phyloP scores from a whole-genome alignment of 2,113 vertebrate genomes.

The Epinephelus cyanopodus region DNA sequence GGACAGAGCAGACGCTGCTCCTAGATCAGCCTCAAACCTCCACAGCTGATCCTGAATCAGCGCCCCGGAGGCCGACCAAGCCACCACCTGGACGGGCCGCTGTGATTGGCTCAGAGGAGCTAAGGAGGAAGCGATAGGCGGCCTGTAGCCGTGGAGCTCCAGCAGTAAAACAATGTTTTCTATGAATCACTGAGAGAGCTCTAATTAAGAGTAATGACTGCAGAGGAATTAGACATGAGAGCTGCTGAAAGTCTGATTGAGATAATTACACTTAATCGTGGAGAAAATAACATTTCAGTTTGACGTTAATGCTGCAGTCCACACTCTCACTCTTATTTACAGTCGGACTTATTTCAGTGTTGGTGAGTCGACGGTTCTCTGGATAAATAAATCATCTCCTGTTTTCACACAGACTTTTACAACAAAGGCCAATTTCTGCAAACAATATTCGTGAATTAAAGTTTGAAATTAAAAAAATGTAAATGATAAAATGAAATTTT shows the following conservation, averaged over 20 bases:
- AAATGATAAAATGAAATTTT: too few relatives aligned
- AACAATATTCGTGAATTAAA: too few relatives aligned
- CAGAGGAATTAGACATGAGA: neutral
- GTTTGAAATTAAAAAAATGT: too few relatives aligned
- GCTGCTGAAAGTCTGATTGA: constrained; percentile 51
- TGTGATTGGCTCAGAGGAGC: constrained; percentile 75
- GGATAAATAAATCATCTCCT: neutral
- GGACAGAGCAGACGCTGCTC: constrained; percentile 10
- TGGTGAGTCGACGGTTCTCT: neutral
- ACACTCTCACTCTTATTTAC: constrained; percentile 1
- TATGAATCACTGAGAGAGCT: constrained; percentile 72
- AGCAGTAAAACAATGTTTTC: constrained; percentile 64
- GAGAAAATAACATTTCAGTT: constrained; percentile 51
- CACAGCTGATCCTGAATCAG: constrained; percentile 56
- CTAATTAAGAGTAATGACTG: constrained; percentile 63
- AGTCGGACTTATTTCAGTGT: neutral
- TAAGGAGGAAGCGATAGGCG: constrained; percentile 36
- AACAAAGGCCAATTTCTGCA: too few relatives aligned
- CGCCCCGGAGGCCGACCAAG: constrained; percentile 14
- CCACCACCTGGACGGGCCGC: constrained; percentile 76
- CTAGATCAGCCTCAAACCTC: constrained; percentile 34
- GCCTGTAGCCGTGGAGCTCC: constrained; percentile 34
- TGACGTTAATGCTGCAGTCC: neutral
- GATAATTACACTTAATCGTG: constrained; percentile 69
- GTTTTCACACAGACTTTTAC: neutral